These are phyloP conservation scores for Xanthia togata DNA, from an alignment of 2,888 invertebrate species.

Conservation along the genomic window DNA sequence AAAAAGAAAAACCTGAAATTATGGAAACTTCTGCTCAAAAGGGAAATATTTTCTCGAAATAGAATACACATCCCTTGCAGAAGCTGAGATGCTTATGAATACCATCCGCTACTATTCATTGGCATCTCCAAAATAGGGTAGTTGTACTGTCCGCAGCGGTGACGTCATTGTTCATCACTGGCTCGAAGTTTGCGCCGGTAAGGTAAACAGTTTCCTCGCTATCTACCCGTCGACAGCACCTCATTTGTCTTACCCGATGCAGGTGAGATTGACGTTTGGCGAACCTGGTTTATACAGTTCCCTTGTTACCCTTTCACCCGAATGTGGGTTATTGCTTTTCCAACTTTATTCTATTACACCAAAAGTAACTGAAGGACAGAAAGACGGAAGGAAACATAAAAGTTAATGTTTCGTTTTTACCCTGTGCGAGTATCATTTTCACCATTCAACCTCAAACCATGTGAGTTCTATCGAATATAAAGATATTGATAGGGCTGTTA, in stretches of 20 bases:
- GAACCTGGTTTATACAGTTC: slow-evolving; percentile 18
- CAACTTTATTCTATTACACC: slow-evolving; percentile 23
- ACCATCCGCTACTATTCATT: slow-evolving; percentile 27
- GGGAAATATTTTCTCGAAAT: neutral
- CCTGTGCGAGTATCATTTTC: slow-evolving; percentile 23
- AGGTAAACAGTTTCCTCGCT: slow-evolving; percentile 45
- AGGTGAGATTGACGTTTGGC: slow-evolving; percentile 49
- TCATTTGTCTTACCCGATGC: slow-evolving; percentile 55
- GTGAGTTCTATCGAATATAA: slow-evolving; percentile 63
- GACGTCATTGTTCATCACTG: slow-evolving; percentile 45
- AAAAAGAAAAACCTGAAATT: neutral
- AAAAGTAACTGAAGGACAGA: slow-evolving; percentile 18
- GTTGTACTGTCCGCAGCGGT: neutral
- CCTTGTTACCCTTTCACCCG: slow-evolving; percentile 10
- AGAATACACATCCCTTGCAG: neutral
- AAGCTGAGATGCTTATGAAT: neutral
- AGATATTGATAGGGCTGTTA: slow-evolving; percentile 79
- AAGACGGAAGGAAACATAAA: slow-evolving; percentile 48
- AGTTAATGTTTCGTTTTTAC: slow-evolving; percentile 39
- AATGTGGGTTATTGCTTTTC: slow-evolving; percentile 18
- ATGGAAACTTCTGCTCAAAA: neutral
- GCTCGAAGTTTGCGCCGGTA: slow-evolving; percentile 26
- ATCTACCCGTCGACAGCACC: slow-evolving; percentile 47
- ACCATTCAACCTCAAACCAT: slow-evolving; percentile 44
- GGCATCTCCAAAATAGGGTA: slow-evolving; percentile 19